Conservation (phyloP, 2,888 invertebrate genomes). For the Mythimna impura region DNA sequence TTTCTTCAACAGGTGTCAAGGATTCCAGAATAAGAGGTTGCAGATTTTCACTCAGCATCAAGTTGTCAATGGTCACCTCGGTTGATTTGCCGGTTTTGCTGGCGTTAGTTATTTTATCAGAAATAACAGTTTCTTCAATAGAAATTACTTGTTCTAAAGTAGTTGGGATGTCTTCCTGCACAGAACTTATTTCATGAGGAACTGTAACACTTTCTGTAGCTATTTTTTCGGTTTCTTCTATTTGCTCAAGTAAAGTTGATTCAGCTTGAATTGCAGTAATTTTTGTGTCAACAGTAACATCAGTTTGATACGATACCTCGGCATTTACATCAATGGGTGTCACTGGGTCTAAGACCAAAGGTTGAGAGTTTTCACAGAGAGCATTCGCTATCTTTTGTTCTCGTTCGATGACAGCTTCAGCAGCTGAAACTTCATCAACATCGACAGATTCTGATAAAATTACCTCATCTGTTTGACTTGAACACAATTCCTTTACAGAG, state of each 20-base stretch:
- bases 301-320: background rate
- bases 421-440: background rate
- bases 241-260: conserved; percentile 9
- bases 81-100: background rate
- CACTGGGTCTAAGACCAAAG: background rate
- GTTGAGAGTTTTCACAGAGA: background rate
- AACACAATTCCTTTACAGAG: background rate
- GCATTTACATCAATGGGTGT: background rate
- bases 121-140: too few species aligned
- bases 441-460: conserved; percentile 5
- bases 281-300: background rate
- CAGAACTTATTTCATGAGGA: conserved; percentile 1
- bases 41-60: background rate
- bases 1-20: background rate
- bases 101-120: background rate
- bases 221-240: conserved; percentile 15
- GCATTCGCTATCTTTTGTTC: background rate
- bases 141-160: too few species aligned
- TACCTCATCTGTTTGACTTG: background rate
- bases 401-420: background rate
- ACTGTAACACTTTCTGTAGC: background rate
- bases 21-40: background rate
- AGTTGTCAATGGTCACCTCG: background rate
- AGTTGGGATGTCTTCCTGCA: conserved; percentile 1
- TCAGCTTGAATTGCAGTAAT: conserved; percentile 1